Evolutionary conservation across 2,888 invertebrate genomes (phyloP).

Genomic region (Ichneumon xanthorius): DNA sequence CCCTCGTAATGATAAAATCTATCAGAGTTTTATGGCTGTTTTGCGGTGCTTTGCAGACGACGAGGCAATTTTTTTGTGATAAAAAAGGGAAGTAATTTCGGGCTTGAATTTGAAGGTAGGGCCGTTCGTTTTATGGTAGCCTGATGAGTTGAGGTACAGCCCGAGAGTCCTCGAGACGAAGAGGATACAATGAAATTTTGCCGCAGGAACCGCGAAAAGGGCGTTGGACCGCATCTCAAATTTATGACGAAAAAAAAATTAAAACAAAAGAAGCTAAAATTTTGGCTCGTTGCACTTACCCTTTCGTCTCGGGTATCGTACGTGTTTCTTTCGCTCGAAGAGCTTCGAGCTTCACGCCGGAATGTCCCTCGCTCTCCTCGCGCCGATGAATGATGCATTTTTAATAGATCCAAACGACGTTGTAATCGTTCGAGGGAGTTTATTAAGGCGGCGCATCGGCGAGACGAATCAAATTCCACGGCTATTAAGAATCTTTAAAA

Average conservation of each 20-base stretch:
- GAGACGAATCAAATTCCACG: conserved; percentile 29
- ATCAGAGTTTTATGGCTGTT: conserved; percentile 44
- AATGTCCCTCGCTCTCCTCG: background rate
- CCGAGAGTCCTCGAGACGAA: conserved; percentile 7
- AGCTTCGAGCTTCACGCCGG: background rate
- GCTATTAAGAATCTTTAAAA: conserved; percentile 42
- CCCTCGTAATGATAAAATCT: conserved; percentile 22
- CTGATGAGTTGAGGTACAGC: background rate
- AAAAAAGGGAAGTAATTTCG: background rate
- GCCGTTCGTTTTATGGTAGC: background rate
- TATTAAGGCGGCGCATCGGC: background rate
- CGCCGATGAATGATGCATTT: background rate
- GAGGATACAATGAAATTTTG: conserved; percentile 22
- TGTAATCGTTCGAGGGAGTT: conserved; percentile 1
- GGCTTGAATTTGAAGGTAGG: conserved; percentile 22
- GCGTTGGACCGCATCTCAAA: conserved; percentile 25
- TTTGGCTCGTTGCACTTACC: background rate
- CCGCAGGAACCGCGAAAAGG: conserved; percentile 36
- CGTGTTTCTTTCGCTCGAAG: background rate
- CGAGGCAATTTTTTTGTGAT: background rate
- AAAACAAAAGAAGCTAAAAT: background rate
- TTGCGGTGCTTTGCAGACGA: background rate
- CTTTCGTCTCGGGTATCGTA: conserved; percentile 6
- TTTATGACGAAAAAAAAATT: conserved; percentile 22
- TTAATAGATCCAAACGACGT: conserved; percentile 15